Base-by-base conservation (phyloP, 2,888 invertebrate genomes). In the Pyralis farinalis region DNA sequence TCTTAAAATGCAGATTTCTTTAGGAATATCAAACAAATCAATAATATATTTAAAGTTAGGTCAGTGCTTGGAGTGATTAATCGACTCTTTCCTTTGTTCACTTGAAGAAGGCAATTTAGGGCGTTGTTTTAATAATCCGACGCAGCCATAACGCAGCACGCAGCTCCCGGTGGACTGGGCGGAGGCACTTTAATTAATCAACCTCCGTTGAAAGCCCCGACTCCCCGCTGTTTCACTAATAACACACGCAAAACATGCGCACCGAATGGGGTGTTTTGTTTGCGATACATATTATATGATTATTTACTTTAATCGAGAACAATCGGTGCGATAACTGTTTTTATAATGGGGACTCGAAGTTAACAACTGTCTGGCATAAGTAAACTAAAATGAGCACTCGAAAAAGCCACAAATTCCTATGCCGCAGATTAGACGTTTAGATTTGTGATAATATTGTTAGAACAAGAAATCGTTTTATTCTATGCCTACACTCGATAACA, bases 101-200 rank as follows among this genome's bases (percentile, higher is more conserved):
- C 21, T 28, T 47, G 41, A 48, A 55, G 52, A 56, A 63, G 63
- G 65, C 62, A 74, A 69, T 74, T 65, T 58, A 51, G 55, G 58
- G 55, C 63, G 70, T 66, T 68, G 68, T 73, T 63, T 63, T 63
- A 75, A 74, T 82, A 75, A 81, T 76, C 73, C 77, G 55, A 49
- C 55, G 60, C 62, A 61, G 64, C 61, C 59, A 66, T 64, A 74
- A 63, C 57, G 65, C 63, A 64, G 70, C 72, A 68, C 69, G 74
- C 50, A 41, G 40, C 58, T 81, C 84, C 82, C 83, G 50, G 57
- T 48, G 83, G 84, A 69, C 75, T 61, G 75, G 83, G 80, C 66
- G 77, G 75, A 71, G 75, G 84, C 78, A 80, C 81, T 85, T 85
- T 85, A 87, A 87, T 87, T 87, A 87, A 87, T 83, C 77, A 82